Evolutionary conservation across 2,888 invertebrate genomes (phyloP).

Genomic region (Agrilus cyanescens): DNA sequence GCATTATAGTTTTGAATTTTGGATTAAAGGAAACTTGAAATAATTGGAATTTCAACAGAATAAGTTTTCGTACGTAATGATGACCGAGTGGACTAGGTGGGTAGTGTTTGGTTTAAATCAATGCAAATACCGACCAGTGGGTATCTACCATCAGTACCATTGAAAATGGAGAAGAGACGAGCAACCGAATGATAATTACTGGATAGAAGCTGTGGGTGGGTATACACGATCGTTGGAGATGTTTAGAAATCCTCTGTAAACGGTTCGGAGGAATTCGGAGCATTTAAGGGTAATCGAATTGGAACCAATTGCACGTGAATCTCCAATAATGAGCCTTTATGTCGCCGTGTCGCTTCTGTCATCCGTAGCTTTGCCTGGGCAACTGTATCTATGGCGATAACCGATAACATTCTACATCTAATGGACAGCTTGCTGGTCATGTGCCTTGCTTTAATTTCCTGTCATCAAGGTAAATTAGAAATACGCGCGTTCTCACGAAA

Average conservation of each 20-base stretch:
- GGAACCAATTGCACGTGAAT: too few species aligned
- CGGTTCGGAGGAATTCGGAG: too few species aligned
- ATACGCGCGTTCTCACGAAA: conserved; percentile 16
- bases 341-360: conserved; percentile 6
- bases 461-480: conserved; percentile 31
- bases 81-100: neutral
- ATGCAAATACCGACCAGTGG: too few species aligned
- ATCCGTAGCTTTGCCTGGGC: conserved; percentile 19
- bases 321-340: too few species aligned
- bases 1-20: neutral
- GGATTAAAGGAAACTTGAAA: neutral
- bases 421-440: conserved; percentile 33
- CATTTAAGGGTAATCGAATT: too few species aligned
- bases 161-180: too few species aligned
- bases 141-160: too few species aligned
- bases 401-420: conserved; percentile 32
- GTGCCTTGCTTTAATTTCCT: conserved; percentile 33
- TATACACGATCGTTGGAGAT: too few species aligned
- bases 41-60: conserved; percentile 1
- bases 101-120: neutral
- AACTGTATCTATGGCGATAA: conserved; percentile 31
- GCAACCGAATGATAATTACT: too few species aligned
- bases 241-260: too few species aligned
- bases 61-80: neutral
- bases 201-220: too few species aligned